A percentile compares a stretch with the other conserved stretches of the same genome.
phyloP scores from a whole-genome alignment of 2,888 invertebrate genomes.

The Onthophagus sagittarius region DNA sequence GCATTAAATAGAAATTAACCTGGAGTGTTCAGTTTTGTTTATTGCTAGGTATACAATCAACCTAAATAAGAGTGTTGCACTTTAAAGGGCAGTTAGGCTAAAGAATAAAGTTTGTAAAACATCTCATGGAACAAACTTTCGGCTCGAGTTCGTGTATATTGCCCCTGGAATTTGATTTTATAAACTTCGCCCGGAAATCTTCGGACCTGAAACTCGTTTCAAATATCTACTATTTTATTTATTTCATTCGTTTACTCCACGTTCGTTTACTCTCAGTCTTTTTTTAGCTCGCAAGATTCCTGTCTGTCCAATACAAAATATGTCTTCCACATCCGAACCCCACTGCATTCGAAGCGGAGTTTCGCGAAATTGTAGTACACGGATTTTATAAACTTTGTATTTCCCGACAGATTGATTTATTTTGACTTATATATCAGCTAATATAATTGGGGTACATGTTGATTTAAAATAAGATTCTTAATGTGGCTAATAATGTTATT shows the following conservation, averaged over 20 bases:
- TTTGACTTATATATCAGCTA: too few relatives aligned
- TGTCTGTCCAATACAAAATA: background rate
- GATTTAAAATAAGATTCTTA: too few relatives aligned
- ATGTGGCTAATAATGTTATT: background rate
- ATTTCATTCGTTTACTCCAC: background rate
- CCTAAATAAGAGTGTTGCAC: background rate
- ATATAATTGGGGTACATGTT: too few relatives aligned
- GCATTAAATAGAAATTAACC: too few relatives aligned
- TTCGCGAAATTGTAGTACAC: too few relatives aligned
- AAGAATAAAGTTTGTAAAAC: slow-evolving; percentile 5
- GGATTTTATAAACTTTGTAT: too few relatives aligned
- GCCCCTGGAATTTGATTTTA: background rate
- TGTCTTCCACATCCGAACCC: background rate
- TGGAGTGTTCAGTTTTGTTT: background rate
- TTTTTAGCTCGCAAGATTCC: background rate
- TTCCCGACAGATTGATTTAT: too few relatives aligned
- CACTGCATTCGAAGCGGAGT: too few relatives aligned
- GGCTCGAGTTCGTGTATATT: background rate
- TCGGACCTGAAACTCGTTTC: background rate
- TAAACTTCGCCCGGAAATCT: background rate
- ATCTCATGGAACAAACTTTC: slow-evolving; percentile 6
- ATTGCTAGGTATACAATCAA: background rate
- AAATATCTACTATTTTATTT: background rate
- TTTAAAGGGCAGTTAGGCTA: background rate
- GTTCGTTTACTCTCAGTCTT: background rate